phyloP scores from a whole-genome alignment of 92 coral and sea anemone species.

The Heliopora coerulea region DNA sequence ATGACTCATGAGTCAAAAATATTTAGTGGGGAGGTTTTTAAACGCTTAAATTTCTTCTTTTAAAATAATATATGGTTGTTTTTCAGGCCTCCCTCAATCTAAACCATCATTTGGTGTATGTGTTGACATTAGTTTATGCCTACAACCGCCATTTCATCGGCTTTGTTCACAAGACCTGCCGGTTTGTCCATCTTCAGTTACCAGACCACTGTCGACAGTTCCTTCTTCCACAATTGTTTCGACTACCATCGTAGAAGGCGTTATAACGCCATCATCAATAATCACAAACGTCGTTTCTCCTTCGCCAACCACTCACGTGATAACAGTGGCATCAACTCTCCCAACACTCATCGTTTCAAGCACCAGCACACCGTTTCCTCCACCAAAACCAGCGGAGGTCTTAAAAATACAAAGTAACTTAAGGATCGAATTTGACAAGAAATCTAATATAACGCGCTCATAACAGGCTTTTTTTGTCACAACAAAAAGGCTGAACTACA shows the following conservation, averaged over 20 bases:
- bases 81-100: background rate
- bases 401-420: slow-evolving; percentile 23
- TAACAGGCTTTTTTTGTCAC: too few species aligned
- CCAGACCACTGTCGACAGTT: background rate
- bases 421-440: slow-evolving; percentile 33
- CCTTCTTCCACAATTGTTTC: background rate
- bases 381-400: slow-evolving; percentile 19
- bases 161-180: slow-evolving; percentile 23
- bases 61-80: background rate
- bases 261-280: background rate
- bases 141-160: slow-evolving; percentile 8
- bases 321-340: too few species aligned
- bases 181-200: slow-evolving; percentile 15
- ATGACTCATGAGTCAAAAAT: too few species aligned
- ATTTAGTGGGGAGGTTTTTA: background rate
- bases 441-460: slow-evolving; percentile 23
- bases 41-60: background rate
- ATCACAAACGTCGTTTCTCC: background rate
- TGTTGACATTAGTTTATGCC: slow-evolving; percentile 29
- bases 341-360: background rate
- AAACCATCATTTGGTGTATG: slow-evolving; percentile 6
- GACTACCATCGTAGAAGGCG: background rate
- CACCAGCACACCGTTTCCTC: slow-evolving; percentile 32
- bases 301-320: background rate
- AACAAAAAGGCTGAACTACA: too few species aligned